Conservation (phyloP, 2,888 invertebrate genomes). For the Lordiphosa andalusiaca region DNA sequence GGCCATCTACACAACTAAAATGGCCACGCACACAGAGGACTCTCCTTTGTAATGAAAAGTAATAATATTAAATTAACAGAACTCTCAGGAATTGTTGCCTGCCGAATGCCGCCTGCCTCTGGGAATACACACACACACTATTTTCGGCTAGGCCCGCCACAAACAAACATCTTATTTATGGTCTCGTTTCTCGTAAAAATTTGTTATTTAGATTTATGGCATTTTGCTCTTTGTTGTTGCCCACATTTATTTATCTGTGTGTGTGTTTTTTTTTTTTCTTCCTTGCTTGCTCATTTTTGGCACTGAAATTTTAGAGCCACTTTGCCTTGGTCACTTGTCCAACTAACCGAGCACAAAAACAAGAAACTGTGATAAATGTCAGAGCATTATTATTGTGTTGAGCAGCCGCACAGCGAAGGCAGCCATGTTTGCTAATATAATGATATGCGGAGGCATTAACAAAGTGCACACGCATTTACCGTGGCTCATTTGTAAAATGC, state of each 20-base stretch:
- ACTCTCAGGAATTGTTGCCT: slow-evolving; percentile 64
- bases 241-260: slow-evolving; percentile 66
- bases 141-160: slow-evolving; percentile 50
- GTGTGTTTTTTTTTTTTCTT: too few species aligned
- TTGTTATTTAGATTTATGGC: slow-evolving; percentile 72
- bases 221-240: slow-evolving; percentile 70
- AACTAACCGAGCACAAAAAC: slow-evolving; percentile 15
- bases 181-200: slow-evolving; percentile 72
- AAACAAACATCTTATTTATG: slow-evolving; percentile 70
- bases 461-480: slow-evolving; percentile 58
- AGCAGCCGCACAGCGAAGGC: slow-evolving; percentile 26
- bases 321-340: slow-evolving; percentile 62
- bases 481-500: slow-evolving; percentile 37
- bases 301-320: slow-evolving; percentile 70
- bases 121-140: slow-evolving; percentile 44
- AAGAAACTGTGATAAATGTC: slow-evolving; percentile 63
- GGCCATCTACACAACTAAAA: slow-evolving; percentile 22
- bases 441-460: slow-evolving; percentile 63
- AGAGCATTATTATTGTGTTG: slow-evolving; percentile 63
- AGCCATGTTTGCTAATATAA: slow-evolving; percentile 43
- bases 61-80: slow-evolving; percentile 77
- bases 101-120: slow-evolving; percentile 29
- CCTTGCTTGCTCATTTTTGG: slow-evolving; percentile 32
- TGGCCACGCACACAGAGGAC: slow-evolving; percentile 33
- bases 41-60: slow-evolving; percentile 71